Evolutionary conservation across 2,888 invertebrate species (phyloP).

Genomic region (Ophion costatus): DNA sequence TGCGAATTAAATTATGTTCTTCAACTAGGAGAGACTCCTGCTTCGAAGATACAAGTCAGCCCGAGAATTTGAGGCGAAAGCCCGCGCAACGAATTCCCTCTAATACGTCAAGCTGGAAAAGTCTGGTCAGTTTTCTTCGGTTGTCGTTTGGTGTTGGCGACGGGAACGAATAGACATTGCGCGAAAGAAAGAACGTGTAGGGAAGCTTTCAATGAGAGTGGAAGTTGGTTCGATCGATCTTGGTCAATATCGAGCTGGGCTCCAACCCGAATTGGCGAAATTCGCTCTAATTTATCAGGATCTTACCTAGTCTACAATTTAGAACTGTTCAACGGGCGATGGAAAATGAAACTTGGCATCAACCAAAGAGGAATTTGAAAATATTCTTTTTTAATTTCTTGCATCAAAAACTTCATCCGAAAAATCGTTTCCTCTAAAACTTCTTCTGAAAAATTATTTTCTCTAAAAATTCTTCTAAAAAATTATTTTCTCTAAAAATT

Average conservation of each 20-base stretch:
- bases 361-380: not conserved
- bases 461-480: too few species aligned
- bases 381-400: too few species aligned
- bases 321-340: slow-evolving; percentile 1
- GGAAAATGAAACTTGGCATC: not conserved
- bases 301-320: not conserved
- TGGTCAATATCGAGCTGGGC: slow-evolving; percentile 41
- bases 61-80: not conserved
- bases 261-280: slow-evolving; percentile 45
- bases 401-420: too few species aligned
- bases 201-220: slow-evolving; percentile 25
- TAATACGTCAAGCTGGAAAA: slow-evolving; percentile 3
- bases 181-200: slow-evolving; percentile 31
- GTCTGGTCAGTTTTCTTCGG: slow-evolving; percentile 10
- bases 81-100: not conserved
- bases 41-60: not conserved
- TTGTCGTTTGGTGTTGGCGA: slow-evolving; percentile 48
- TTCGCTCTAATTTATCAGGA: slow-evolving; percentile 54
- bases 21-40: not conserved
- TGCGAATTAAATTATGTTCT: not conserved
- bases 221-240: slow-evolving; percentile 14
- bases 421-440: too few species aligned
- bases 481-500: too few species aligned
- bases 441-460: too few species aligned
- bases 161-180: slow-evolving; percentile 50